Evolutionary conservation across 2,888 invertebrate species (phyloP).

Genomic region (Miltochrista miniata): DNA sequence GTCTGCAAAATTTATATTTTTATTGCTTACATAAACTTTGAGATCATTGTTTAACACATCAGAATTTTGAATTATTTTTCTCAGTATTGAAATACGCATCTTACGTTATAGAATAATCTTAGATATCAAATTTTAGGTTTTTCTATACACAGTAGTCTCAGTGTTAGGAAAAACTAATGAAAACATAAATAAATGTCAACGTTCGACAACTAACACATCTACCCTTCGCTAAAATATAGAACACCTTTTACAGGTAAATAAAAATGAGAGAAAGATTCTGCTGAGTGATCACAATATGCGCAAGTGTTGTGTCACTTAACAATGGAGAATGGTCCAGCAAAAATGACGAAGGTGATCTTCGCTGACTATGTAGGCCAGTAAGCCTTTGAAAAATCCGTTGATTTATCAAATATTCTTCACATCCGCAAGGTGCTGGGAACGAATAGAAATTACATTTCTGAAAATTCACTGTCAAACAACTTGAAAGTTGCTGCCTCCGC

Average conservation of each 20-base stretch:
- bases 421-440: constrained; percentile 51
- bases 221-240: constrained; percentile 49
- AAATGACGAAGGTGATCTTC: constrained; percentile 52
- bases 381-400: constrained; percentile 43
- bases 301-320: constrained; percentile 61
- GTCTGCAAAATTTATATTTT: too few relatives aligned
- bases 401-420: constrained; percentile 39
- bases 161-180: not conserved
- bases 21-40: too few relatives aligned
- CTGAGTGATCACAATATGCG: constrained; percentile 66
- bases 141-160: too few relatives aligned
- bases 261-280: constrained; percentile 64
- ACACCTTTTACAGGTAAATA: constrained; percentile 63
- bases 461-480: too few relatives aligned
- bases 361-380: constrained; percentile 29
- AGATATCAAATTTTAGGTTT: too few relatives aligned
- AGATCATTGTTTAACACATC: too few relatives aligned
- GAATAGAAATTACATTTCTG: too few relatives aligned
- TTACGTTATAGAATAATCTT: too few relatives aligned
- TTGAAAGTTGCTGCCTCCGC: too few relatives aligned
- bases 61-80: too few relatives aligned
- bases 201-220: constrained; percentile 25
- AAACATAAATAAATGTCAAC: not conserved
- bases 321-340: constrained; percentile 40
- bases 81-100: too few relatives aligned